phyloP scores from a whole-genome alignment of 2,113 vertebrate species.

The Ovis canadensis region DNA sequence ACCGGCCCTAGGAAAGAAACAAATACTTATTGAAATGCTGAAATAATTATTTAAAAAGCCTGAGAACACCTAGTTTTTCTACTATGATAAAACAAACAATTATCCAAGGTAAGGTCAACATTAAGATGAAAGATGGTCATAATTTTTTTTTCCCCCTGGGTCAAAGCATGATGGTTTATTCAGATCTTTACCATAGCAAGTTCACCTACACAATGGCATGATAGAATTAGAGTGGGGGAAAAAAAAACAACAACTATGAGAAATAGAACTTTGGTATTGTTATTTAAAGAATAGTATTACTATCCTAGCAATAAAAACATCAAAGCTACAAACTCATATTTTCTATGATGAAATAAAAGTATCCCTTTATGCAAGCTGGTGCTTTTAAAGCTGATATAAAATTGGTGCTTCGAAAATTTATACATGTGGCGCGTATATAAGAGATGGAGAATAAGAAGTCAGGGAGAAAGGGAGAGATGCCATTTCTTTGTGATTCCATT shows the following conservation, averaged over 20 bases:
- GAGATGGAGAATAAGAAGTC: not conserved
- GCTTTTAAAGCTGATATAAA: not conserved
- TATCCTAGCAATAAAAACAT: not conserved
- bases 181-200: not conserved
- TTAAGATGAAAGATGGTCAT: not conserved
- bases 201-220: not conserved
- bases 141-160: too few relatives aligned
- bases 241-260: not conserved
- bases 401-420: not conserved
- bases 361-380: not conserved
- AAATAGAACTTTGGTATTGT: not conserved
- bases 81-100: not conserved
- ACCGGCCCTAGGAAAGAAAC: conserved; percentile 86
- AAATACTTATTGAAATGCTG: not conserved
- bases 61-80: not conserved
- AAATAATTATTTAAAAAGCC: conserved; percentile 7
- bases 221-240: not conserved
- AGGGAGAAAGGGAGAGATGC: not conserved
- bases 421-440: not conserved
- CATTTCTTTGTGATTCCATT: not conserved
- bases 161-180: not conserved
- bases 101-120: not conserved
- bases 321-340: not conserved
- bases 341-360: not conserved
- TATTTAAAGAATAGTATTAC: not conserved